A percentile compares a stretch with the other conserved stretches of the same genome.
These are phyloP conservation scores for Dreissena rostriformis DNA, from an alignment of 1,140 invertebrate genomes.

Conservation along the genomic window DNA sequence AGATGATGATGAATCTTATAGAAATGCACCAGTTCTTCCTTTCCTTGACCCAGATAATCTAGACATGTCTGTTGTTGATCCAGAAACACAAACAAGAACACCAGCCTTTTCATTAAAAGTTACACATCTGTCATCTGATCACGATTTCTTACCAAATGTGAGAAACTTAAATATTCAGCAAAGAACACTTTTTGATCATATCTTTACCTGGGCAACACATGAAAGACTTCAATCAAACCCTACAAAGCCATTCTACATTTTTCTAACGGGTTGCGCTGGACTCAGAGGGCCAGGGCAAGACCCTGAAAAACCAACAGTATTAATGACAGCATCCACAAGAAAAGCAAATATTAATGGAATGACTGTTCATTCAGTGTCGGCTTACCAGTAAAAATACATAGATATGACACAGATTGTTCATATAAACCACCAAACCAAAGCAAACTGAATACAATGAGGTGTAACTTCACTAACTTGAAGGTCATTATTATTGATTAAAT, in stretches of 20 bases:
- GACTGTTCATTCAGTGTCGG: slow-evolving; percentile 52
- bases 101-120: slow-evolving; percentile 27
- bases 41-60: slow-evolving; percentile 35
- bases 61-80: slow-evolving; percentile 38
- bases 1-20: slow-evolving; percentile 28
- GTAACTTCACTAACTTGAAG: slow-evolving; percentile 44
- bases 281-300: slow-evolving; percentile 45
- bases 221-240: slow-evolving; percentile 22
- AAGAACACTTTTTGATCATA: slow-evolving; percentile 39
- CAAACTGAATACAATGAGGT: slow-evolving; percentile 39
- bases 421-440: slow-evolving; percentile 45
- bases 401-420: slow-evolving; percentile 38
- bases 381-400: slow-evolving; percentile 45
- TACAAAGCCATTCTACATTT: slow-evolving; percentile 50
- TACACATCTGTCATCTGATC: slow-evolving; percentile 30
- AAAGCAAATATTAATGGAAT: slow-evolving; percentile 55
- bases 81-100: slow-evolving; percentile 28
- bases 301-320: slow-evolving; percentile 53
- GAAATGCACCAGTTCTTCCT: slow-evolving; percentile 29
- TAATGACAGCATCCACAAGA: slow-evolving; percentile 57
- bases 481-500: slow-evolving; percentile 38
- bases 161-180: slow-evolving; percentile 46
- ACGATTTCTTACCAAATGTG: slow-evolving; percentile 18
- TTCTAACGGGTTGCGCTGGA: slow-evolving; percentile 33
- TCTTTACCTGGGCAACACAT: slow-evolving; percentile 48